phyloP scores from a whole-genome alignment of 1,140 invertebrate species.

The Hyles vespertilio region DNA sequence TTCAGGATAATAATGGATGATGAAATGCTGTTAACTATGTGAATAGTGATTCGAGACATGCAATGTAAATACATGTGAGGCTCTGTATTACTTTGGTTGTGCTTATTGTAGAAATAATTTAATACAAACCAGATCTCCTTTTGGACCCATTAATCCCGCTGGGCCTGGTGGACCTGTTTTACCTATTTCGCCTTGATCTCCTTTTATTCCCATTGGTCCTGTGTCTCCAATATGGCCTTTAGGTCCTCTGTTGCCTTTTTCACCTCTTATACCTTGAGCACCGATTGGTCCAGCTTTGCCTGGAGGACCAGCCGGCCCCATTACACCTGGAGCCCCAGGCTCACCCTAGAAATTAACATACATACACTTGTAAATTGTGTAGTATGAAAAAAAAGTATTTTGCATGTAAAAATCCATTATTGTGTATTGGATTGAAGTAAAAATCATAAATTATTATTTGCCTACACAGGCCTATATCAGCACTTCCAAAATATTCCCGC shows the following conservation, averaged over 20 bases:
- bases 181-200: constrained; percentile 84
- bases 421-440: too few relatives aligned
- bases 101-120: background rate
- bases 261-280: constrained; percentile 81
- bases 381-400: too few relatives aligned
- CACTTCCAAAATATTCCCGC: too few relatives aligned
- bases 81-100: too few relatives aligned
- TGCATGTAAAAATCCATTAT: too few relatives aligned
- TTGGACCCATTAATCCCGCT: constrained; percentile 78
- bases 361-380: too few relatives aligned
- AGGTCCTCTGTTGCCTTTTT: constrained; percentile 80
- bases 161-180: constrained; percentile 79
- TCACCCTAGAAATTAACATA: constrained; percentile 77
- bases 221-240: constrained; percentile 86
- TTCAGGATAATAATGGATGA: too few relatives aligned
- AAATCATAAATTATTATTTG: too few relatives aligned
- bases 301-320: constrained; percentile 76
- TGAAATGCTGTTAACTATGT: too few relatives aligned
- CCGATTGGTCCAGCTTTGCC: constrained; percentile 80
- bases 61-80: too few relatives aligned
- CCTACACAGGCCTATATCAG: too few relatives aligned
- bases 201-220: constrained; percentile 81
- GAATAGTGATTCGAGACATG: too few relatives aligned
- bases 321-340: constrained; percentile 79
- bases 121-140: constrained; percentile 78